Evolutionary conservation across 1,140 invertebrate genomes (phyloP).

Genomic region (Diachasmimorpha longicaudata): DNA sequence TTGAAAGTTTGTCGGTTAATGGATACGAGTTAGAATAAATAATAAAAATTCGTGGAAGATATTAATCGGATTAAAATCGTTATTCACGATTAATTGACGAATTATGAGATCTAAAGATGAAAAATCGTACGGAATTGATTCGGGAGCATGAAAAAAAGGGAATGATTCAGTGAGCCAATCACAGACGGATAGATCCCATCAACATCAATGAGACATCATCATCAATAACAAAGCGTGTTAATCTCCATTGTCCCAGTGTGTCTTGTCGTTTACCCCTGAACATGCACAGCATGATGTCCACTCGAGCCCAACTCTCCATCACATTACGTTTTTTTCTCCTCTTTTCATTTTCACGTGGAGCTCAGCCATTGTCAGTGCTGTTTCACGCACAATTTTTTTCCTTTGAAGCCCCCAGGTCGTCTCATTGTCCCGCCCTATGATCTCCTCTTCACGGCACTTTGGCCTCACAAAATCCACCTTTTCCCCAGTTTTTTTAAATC

Average conservation of each 20-base stretch:
- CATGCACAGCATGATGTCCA: conserved; percentile 34
- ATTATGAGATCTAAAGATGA: too few species aligned
- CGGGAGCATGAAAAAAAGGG: too few species aligned
- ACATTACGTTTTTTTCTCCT: conserved; percentile 1
- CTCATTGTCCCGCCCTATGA: background rate
- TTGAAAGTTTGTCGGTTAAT: too few species aligned
- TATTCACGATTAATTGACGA: too few species aligned
- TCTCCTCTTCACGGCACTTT: background rate
- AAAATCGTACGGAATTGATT: too few species aligned
- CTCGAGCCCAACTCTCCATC: background rate
- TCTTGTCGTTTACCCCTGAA: conserved; percentile 36
- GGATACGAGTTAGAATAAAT: too few species aligned
- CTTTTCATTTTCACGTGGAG: conserved; percentile 3
- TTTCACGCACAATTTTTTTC: background rate
- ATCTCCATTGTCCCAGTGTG: conserved; percentile 42
- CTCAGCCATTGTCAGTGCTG: conserved; percentile 1
- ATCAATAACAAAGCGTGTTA: conserved; percentile 37
- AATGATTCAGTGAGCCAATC: too few species aligned
- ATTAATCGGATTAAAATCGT: too few species aligned
- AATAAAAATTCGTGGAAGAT: too few species aligned
- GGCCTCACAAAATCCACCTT: background rate
- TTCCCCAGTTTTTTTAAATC: background rate
- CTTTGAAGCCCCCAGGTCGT: background rate
- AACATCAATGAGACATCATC: background rate
- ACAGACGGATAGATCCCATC: too few species aligned